Evolutionary conservation across 2,888 invertebrate genomes (phyloP), one percentile per base, ranked within the genome.

Genomic region (Branchellion lobata): DNA sequence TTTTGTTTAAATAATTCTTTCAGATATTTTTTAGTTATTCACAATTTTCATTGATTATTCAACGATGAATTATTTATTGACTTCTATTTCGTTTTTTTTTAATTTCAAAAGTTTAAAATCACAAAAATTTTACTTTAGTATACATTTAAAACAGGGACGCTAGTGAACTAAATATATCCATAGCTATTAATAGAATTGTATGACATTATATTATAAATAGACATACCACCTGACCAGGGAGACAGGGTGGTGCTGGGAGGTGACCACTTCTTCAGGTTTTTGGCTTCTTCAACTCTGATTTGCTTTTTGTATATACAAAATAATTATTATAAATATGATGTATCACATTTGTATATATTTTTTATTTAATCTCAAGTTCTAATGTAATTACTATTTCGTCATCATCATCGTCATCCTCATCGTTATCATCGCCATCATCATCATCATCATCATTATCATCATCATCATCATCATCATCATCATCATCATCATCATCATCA

Each of bases 231-330:
- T n/a, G n/a, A n/a, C 5, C 83, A 87, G 86, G 86, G 85, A 36
- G 87, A 87, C 80, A 81, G 87, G 78, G 85, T 87, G 0, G 85
- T 87, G 40, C 82, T 87, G n/a, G 87, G 87, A 24, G 87, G 87
- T 14, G 86, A 87, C 79, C 87, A 87, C 81, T 87, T 86, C 81
- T 87, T 87, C 83, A 84, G 86, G 85, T 86, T 81, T 27, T 27
- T 21, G 24, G 21, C 72, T 79, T 24, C 11, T 72, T 0, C 2
- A 53, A 21, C 5, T 1, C 65, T 33, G n/a, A 3, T 74, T 40
- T 24, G 27, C 11, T 21, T 74, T 74, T n/a, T n/a, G n/a, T n/a
- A n/a, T n/a, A n/a, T n/a, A n/a, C n/a, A n/a, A n/a, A n/a, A n/a
- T n/a, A n/a, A n/a, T n/a, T n/a, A n/a, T n/a, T n/a, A n/a, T n/a